Evolutionary conservation across 2,797 vertebrate species (phyloP), one percentile per base, ranked within the genome.

Genomic region (Bryconaethiops microstoma): DNA sequence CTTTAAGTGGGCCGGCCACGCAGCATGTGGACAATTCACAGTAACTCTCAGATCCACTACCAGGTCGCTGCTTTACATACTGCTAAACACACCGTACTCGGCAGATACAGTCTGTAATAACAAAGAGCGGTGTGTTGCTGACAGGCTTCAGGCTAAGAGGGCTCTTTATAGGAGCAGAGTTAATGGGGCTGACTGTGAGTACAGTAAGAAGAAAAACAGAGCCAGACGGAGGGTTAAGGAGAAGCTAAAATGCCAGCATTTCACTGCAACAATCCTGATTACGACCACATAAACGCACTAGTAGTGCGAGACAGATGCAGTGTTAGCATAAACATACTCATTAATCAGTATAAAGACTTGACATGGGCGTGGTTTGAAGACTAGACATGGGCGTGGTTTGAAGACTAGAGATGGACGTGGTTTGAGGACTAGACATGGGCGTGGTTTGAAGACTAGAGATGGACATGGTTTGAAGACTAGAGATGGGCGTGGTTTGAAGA

Each of bases 71-170:
- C 23, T 76, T 35, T 35, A 35, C 35, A 35, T 35, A 14, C 25
- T 5, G 29, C 13, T n/a, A 35, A 72, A 77, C 57, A 65, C n/a
- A 9, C 54, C 16, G 40, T 19, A 69, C 42, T 62, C 19, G 17
- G 35, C 54, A 19, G 73, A 48, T 35, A 29, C 14, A 52, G 74
- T 35, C 14, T 60, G 52, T 16, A 76, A 59, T 76, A 77, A 73
- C 74, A 80, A 63, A 80, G 73, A 70, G 35, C 40, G 65, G 64
- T 42, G 55, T 70, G 70, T 48, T 70, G 40, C 42, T 68, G 69
- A 74, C 74, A 77, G 54, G 8, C 70, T 65, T 73, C 62, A 67
- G 74, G 7, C 35, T 62, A 74, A 80, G 17, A 55, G 50, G 70
- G 14, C 71, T 74, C 48, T 79, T 65, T 52, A 13, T 64, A 74